Conservation (phyloP, 1,140 invertebrate species). For the Teleogryllus occipitalis region DNA sequence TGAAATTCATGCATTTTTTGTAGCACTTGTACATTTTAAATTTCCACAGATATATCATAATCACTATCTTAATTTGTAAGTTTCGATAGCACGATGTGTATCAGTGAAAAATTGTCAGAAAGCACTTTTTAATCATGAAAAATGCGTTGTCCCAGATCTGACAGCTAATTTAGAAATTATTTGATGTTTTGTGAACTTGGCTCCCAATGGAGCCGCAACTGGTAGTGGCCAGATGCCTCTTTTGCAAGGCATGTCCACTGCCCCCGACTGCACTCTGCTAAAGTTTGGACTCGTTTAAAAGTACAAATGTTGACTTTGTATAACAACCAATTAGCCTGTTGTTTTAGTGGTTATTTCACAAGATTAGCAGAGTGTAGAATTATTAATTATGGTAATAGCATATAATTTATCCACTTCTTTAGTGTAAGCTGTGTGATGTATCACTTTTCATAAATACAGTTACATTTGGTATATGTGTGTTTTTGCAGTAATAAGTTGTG, state of each 20-base stretch:
- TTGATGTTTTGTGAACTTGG: neutral
- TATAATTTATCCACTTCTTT: neutral
- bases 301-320: neutral
- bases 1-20: neutral
- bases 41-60: neutral
- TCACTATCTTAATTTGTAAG: neutral
- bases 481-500: too few species aligned
- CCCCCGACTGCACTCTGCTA: neutral
- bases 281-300: neutral
- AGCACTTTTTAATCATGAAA: too few species aligned
- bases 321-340: too few species aligned
- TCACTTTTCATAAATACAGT: constrained; percentile 5
- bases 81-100: neutral
- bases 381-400: neutral
- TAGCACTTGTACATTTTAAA: neutral
- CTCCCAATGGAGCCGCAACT: neutral
- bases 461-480: neutral
- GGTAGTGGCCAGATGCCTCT: neutral
- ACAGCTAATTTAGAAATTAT: neutral
- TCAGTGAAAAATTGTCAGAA: too few species aligned
- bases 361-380: neutral
- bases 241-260: neutral
- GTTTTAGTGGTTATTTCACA: too few species aligned
- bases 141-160: neutral
- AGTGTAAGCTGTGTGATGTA: constrained; percentile 4